Evolutionary conservation across 2,888 invertebrate genomes (phyloP).

Genomic region (Phanerotoma sp.): DNA sequence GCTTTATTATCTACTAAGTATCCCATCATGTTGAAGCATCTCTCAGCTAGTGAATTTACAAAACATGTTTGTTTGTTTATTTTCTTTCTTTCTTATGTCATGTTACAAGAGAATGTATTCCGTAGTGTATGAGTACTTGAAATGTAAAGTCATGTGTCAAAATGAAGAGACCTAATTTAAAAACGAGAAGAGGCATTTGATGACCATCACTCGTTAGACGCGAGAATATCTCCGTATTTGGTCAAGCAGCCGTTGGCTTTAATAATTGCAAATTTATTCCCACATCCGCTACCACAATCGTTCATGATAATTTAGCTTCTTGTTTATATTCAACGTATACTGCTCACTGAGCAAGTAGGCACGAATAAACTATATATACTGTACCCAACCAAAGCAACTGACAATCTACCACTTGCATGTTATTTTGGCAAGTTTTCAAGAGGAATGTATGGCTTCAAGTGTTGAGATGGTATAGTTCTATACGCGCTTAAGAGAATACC

Average conservation of each 20-base stretch:
- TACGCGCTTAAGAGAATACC: slow-evolving; percentile 1
- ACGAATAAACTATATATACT: slow-evolving; percentile 19
- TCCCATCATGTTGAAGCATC: no score
- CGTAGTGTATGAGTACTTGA: background rate
- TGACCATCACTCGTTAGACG: background rate
- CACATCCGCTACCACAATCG: slow-evolving; percentile 29
- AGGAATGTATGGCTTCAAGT: slow-evolving; percentile 36
- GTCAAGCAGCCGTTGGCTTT: slow-evolving; percentile 30
- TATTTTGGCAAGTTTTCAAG: slow-evolving; percentile 47
- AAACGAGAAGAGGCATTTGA: slow-evolving; percentile 1
- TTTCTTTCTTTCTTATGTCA: no score
- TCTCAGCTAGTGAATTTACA: background rate
- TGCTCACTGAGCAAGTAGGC: slow-evolving; percentile 4
- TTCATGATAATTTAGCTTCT: slow-evolving; percentile 26
- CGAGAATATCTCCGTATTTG: slow-evolving; percentile 30
- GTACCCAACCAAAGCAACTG: slow-evolving; percentile 12
- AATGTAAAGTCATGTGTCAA: background rate
- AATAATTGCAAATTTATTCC: slow-evolving; percentile 38
- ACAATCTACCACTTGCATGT: slow-evolving; percentile 23
- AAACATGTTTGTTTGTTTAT: no score
- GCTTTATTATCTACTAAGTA: background rate
- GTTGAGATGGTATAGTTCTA: slow-evolving; percentile 9
- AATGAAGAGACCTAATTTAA: no score
- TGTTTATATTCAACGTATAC: slow-evolving; percentile 39
- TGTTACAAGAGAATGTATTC: no score